Evolutionary conservation across 2,888 invertebrate genomes (phyloP), one percentile per base, ranked within the genome.

Genomic region (Galerucella calmariensis): DNA sequence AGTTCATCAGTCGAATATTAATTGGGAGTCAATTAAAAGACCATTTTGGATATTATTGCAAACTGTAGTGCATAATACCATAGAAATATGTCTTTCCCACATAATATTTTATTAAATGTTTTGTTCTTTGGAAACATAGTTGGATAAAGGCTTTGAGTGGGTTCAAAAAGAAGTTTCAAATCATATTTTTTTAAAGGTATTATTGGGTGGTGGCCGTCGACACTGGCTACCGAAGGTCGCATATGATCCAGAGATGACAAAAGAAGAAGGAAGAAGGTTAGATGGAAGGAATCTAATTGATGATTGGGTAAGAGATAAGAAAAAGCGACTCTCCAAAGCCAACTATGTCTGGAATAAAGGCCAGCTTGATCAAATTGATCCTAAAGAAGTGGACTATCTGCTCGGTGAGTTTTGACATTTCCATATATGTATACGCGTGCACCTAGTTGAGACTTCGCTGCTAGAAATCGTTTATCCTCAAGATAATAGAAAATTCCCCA

Each of bases 251-350:
- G 93, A 93, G 83, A 91, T 91, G 83, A 90, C 91, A 0, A 91
- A 91, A 75, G 91, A 93, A 77, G 93, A 93, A 84, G 94, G 94
- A 0, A 89, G 93, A 81, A 89, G 94, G 78, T 87, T 93, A 20
- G 95, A 95, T 83, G 94, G 94, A 0, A 88, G 94, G 76, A 94
- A 95, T 86, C 90, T 95, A 69, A 93, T 94, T 73, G 93, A 94
- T 86, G 94, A 94, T 85, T 95, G 95, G 95, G 90, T 92, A 0
- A 88, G 93, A 79, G 94, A 94, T 84, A 93, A 93, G 88, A 93
- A 92, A 81, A 89, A 92, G 78, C 88, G 92, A 74, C 90, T 90
- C 65, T 86, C 92, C n/a, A 88, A 91, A 79, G 92, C 92, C 1
- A 91, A 92, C 83, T 95, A 94, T 85, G 93, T 95, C 24, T 92